Base-by-base conservation (phyloP, 2,113 vertebrate genomes). In the Varanus salvator region DNA sequence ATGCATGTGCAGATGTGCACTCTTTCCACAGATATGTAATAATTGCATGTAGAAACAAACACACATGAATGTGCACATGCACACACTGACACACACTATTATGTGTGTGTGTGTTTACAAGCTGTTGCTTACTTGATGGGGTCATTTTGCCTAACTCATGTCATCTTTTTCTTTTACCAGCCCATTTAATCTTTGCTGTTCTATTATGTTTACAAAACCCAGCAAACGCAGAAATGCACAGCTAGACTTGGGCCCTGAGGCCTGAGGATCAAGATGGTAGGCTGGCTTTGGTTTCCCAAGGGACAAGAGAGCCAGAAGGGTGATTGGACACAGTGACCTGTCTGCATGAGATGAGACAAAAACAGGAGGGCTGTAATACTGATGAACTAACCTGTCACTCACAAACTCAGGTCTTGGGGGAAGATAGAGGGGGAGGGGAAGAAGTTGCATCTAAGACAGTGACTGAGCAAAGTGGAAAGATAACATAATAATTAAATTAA, bases 351-450 rank as follows among this genome's bases (percentile, higher is more conserved):
- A 97, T 94, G 94, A 97, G 95, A 93, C 94, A 95, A 95, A 97
- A 97, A 95, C 94, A 96, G 94, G 95, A 97, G 95, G 93, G 92
- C 95, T 97, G 95, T 96, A 97, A 97, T 95, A 93, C 95, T 97
- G 96, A 97, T 97, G 95, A 97, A 97, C 95, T 96, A 96, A 96
- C 96, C 96, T 97, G 97, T 97, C 97, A 97, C 91, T 97, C 97
- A 97, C 77, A 96, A 95, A 93, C 96, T 96, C 93, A 95, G 92
- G 93, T 96, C 92, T 92, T 88, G 87, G 87, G 64, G 78, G 64
- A 34, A 52, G 64, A 80, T 12, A 11, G 34, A 9, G 0, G 15
- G 1, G 21, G 8, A 19, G 21, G 0, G 0, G 29, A 29, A 38
- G 38, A 74, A 72, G 64, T 85, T 87, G 66, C 21, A 86, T 19